Evolutionary conservation across 2,888 invertebrate genomes (phyloP), one percentile per base, ranked within the genome.

Genomic region (Chrysomela aeneicollis): DNA sequence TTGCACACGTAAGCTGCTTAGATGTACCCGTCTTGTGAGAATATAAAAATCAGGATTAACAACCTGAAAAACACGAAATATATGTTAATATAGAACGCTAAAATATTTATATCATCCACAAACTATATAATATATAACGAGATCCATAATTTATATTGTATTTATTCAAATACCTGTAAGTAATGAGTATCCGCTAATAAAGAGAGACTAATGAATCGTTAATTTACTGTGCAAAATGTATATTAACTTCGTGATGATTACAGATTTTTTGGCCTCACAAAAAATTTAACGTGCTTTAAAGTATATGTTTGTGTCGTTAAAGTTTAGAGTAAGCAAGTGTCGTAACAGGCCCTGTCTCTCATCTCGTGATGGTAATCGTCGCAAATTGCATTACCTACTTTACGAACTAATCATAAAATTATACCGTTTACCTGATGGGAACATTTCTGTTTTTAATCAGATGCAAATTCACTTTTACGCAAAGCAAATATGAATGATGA

Each of bases 1-100:
- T 74, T 73, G 71, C 71, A 71, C 74, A 74, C 74, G 74, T 73
- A 74, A 73, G 72, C 70, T 63, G 61, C 68, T 71, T 71, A 59
- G 42, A 42, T 15, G 15, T 2, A 15, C 42, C 42, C 15, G 42
- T 42, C 42, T 42, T 6, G 32, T n/a, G n/a, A 42, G 15, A 42
- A 2, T 2, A 42, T 42, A 42, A 42, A 42, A n/a, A 42, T 42
- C 15, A 15, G 15, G 42, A 42, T 42, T 42, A 15, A 1, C 42
- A 42, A 42, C 42, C n/a, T 6, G 6, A 42, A 42, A 15, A 42
- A 42, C 42, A 42, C 26, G 26, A 6, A 26, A 26, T 26, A 26
- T 26, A 26, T 26, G 15, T 8, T 2, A 10, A 35, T 35, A 35
- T 35, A 10, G 32, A 35, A 10, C 32, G 26, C 8, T 8, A n/a